Evolutionary conservation across 2,797 vertebrate species (phyloP), one percentile per base, ranked within the genome.

Genomic region (Eospalax fontanierii): DNA sequence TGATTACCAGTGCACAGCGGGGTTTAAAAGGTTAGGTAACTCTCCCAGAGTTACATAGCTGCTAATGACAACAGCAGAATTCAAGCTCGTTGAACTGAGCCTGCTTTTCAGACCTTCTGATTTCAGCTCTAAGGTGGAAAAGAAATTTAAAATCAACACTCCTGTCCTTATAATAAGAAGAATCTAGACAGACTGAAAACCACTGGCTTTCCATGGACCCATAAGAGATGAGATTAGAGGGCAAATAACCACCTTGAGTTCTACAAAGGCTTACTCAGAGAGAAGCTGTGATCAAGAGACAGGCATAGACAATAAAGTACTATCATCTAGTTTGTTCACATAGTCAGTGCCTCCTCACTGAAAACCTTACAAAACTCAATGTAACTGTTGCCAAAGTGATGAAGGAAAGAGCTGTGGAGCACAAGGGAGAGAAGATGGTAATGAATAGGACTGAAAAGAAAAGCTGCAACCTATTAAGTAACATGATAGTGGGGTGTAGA

Each of bases 41-140:
- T 93, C 94, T 90, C 84, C 89, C 76, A 91, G 57, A 43, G 30
- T 82, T 66, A 3, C 66, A 63, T 38, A 80, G 71, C 73, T 92
- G 14, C 54, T 40, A 76, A 83, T 50, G 38, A 43, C 59, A 94
- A 24, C 11, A 76, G 75, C 9, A 46, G 59, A 82, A 76, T 40
- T 74, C 85, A 38, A 22, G 74, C 28, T 30, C 6, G 4, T 78
- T 81, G 26, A 92, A 33, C 78, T 94, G 57, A 24, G 16, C 38
- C 40, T 63, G 3, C 8, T 79, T 22, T 79, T 22, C 26, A 22
- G 65, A 38, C 54, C 26, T 90, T 87, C 65, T 6, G 1, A 18
- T 35, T 87, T 93, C 24, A 80, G 18, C 21, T 81, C 14, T 66
- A 35, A 68, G 12, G 74, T 2, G 2, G 26, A 65, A 50, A 82